Evolutionary conservation across 23 tunicate species (phyloP), one percentile per base, ranked within the genome.

Genomic region (Diplosoma virens): DNA sequence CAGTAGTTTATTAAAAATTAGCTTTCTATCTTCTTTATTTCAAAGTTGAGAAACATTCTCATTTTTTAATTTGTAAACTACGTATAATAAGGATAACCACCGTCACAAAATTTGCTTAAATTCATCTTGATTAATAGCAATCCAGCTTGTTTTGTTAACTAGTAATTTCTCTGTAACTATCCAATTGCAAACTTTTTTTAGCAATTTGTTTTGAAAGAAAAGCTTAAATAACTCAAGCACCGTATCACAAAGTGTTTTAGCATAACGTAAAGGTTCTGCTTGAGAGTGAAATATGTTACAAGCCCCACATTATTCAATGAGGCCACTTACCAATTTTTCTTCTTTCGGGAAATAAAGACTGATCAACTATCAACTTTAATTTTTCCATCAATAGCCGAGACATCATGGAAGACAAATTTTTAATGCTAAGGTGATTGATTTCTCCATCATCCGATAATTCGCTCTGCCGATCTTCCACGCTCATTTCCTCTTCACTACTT

Each of bases 161-260:
- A 58, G 25, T n/a, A 6, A n/a, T 58, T 24, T 24, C 25, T 58
- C 65, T 58, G 65, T 24, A 58, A 14, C 20, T n/a, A 24, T 58
- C 65, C 65, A 58, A 6, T 58, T 58, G 25, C 65, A 58, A 58
- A 58, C 25, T 58, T n/a, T 58, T 58, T 58, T 24, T 58, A 58
- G 22, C 25, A 58, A 6, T 58, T n/a, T n/a, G 22, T 58, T n/a
- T 17, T 24, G 65, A 17, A 58, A 22, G 7, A 58, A 58, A n/a
- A 58, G 65, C 65, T 17, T 58, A n/a, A 58, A 58, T n/a, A 24
- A 58, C 7, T 58, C 65, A 22, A 58, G 7, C 22, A 58, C 65
- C 7, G 65, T 17, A 58, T 22, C 65, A 58, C 65, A n/a, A 14
- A 14, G 65, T 22, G 25, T n/a, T n/a, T 58, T 58, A 22, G 65